Conservation (phyloP, 2,797 vertebrate species). For the Sparidentex hasta region DNA sequence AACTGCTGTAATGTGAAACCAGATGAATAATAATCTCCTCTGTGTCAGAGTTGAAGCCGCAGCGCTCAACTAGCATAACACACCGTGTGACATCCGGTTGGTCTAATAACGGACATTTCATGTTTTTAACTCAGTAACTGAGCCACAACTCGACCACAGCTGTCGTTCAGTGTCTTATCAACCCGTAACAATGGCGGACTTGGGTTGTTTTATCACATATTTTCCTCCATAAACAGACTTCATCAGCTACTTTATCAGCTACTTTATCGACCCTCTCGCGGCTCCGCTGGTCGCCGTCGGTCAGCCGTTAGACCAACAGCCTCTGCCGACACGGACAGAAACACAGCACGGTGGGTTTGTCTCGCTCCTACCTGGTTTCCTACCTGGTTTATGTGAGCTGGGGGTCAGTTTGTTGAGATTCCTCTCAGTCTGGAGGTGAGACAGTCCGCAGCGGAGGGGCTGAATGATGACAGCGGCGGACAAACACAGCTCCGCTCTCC, state of each 20-base stretch:
- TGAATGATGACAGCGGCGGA: neutral
- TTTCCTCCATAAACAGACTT: neutral
- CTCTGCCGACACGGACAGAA: neutral
- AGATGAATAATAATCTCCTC: neutral
- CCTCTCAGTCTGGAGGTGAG: conserved; percentile 3
- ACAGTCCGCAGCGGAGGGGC: neutral
- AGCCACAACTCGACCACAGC: neutral
- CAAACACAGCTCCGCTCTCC: conserved; percentile 2
- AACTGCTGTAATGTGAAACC: conserved; percentile 24
- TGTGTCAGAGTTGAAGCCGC: conserved; percentile 29
- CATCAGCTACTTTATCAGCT: neutral
- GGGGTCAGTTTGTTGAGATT: neutral
- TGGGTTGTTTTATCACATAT: rapidly evolving
- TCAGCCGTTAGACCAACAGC: neutral
- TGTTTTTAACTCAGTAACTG: neutral
- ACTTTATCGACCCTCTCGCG: neutral
- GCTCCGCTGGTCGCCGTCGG: no score
- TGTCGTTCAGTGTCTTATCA: no score
- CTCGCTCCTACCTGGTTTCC: no score
- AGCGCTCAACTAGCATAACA: neutral
- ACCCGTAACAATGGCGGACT: neutral
- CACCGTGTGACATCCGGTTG: neutral
- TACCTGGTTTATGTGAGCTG: neutral
- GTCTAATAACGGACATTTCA: neutral
- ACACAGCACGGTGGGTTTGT: rapidly evolving